phyloP scores from a whole-genome alignment of 2,113 vertebrate genomes.

The Cavia aperea region DNA sequence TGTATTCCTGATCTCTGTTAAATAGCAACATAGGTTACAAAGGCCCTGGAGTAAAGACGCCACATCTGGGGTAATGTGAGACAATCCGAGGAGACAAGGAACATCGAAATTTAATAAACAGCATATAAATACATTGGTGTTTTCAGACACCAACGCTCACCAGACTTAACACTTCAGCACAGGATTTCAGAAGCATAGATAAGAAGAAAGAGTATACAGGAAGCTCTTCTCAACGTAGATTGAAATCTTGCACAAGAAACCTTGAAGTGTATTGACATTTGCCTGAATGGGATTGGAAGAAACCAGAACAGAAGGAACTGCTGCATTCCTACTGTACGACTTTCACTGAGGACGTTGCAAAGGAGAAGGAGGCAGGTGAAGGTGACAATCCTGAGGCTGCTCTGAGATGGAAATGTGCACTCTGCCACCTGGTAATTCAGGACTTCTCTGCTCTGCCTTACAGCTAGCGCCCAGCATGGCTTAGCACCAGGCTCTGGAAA shows the following conservation, averaged over 20 bases:
- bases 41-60: background rate
- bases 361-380: background rate
- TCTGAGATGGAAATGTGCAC: accelerated
- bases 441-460: background rate
- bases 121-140: background rate
- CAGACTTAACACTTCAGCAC: background rate
- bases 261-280: background rate
- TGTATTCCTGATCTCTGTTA: constrained; percentile 25
- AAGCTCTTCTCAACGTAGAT: background rate
- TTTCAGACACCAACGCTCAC: background rate
- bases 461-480: background rate
- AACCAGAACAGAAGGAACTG: background rate
- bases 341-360: background rate
- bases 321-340: accelerated
- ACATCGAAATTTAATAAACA: background rate
- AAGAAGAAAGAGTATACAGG: background rate
- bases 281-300: background rate
- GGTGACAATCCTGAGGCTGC: background rate
- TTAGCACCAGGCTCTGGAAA: background rate
- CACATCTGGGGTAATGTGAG: background rate
- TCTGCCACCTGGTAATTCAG: background rate
- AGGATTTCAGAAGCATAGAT: background rate
- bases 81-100: background rate
- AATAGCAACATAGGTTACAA: background rate
- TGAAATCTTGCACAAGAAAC: background rate